phyloP scores from a whole-genome alignment of 2,888 invertebrate genomes.

The Lysandra coridon region DNA sequence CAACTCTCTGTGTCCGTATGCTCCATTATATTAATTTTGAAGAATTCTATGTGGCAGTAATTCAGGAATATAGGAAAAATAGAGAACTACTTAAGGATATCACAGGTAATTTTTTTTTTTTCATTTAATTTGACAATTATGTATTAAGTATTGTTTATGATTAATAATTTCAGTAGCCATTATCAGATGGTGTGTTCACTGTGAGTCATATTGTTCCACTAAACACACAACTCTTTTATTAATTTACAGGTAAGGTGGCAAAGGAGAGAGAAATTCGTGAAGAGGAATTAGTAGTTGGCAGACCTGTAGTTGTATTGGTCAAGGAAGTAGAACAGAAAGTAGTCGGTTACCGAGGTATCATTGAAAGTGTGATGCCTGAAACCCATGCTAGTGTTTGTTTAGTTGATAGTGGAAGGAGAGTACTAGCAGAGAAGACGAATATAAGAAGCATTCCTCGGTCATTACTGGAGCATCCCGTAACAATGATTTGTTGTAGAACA shows the following conservation, averaged over 20 bases:
- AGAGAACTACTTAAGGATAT: slow-evolving; percentile 41
- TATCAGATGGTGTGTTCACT: neutral
- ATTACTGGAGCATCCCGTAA: slow-evolving; percentile 38
- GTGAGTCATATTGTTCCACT: neutral
- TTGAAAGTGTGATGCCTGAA: neutral
- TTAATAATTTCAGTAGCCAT: neutral
- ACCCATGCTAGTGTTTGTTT: slow-evolving; percentile 38
- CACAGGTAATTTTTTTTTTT: slow-evolving; percentile 37
- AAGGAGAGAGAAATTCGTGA: slow-evolving; percentile 36
- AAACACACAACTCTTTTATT: neutral
- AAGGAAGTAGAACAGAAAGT: slow-evolving; percentile 32
- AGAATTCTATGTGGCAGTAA: slow-evolving; percentile 47
- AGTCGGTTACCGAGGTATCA: slow-evolving; percentile 37
- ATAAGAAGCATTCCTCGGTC: slow-evolving; percentile 43
- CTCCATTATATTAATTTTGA: slow-evolving; percentile 43
- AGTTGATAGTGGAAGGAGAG: slow-evolving; percentile 46
- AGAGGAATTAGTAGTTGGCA: slow-evolving; percentile 41
- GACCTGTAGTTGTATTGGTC: slow-evolving; percentile 42
- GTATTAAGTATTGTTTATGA: too few species aligned
- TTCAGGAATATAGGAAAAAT: slow-evolving; percentile 43
- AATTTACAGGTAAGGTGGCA: slow-evolving; percentile 39
- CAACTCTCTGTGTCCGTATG: slow-evolving; percentile 43
- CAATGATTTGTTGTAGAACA: slow-evolving; percentile 42
- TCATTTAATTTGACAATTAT: too few species aligned
- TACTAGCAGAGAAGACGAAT: slow-evolving; percentile 38